Evolutionary conservation across 2,113 vertebrate species (phyloP).

Genomic region (Arothron firmamentum): DNA sequence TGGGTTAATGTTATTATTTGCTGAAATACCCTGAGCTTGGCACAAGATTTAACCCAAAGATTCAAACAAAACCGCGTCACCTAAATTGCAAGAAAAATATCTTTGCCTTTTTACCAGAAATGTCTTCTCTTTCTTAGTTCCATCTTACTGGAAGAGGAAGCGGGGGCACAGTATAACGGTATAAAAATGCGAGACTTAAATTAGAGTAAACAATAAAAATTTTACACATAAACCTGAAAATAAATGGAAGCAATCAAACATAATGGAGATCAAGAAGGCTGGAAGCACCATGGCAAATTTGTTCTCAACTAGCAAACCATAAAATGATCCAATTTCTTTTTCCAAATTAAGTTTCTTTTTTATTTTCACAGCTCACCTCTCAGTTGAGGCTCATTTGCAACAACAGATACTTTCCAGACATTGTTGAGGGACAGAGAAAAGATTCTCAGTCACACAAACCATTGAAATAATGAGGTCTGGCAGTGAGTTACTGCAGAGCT

Average conservation of each 20-base stretch:
- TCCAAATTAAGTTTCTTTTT: conserved; percentile 18
- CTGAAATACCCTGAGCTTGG: too few species aligned
- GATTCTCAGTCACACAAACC: conserved; percentile 52
- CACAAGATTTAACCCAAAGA: too few species aligned
- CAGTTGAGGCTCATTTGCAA: conserved; percentile 47
- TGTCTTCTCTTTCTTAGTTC: conserved; percentile 35
- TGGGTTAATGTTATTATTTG: too few species aligned
- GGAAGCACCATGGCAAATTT: conserved; percentile 10
- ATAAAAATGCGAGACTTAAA: conserved; percentile 40
- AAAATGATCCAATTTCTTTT: conserved; percentile 1
- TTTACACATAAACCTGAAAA: conserved; percentile 52
- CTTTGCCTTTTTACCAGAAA: conserved; percentile 15
- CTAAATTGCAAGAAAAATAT: neutral
- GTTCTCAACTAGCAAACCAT: neutral
- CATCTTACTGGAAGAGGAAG: conserved; percentile 18
- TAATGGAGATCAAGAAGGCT: conserved; percentile 42
- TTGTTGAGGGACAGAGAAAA: conserved; percentile 53
- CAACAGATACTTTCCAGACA: conserved; percentile 33
- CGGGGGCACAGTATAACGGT: conserved; percentile 18
- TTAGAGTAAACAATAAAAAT: conserved; percentile 61
- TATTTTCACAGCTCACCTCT: conserved; percentile 14
- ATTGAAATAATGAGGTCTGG: conserved; percentile 51
- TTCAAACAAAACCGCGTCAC: too few species aligned
- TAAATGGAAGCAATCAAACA: conserved; percentile 43
- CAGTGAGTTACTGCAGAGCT: conserved; percentile 40